Percentiles rank a stretch among this genome's conserved stretches.
These are phyloP conservation scores for Leucophenga maculata DNA, from an alignment of 2,888 invertebrate species.

Conservation along the genomic window DNA sequence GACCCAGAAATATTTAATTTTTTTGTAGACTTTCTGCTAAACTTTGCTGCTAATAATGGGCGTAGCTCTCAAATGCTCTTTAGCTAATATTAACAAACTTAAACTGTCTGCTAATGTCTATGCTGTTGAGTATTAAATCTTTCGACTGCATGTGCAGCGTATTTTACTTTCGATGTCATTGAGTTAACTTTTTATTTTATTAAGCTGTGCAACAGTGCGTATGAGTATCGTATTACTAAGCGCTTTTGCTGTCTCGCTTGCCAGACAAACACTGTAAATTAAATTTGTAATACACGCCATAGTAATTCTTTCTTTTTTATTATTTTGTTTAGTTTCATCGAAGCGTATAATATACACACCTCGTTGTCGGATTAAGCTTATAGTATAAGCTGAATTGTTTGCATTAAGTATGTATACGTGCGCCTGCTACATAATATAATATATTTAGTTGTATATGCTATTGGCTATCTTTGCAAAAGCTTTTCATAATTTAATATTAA, in stretches of 20 bases:
- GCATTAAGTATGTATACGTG: not conserved
- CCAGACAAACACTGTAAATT: constrained; percentile 8
- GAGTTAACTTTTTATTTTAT: not conserved
- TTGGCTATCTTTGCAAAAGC: too few species aligned
- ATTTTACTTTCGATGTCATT: not conserved
- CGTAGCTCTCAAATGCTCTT: too few species aligned
- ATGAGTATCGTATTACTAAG: constrained; percentile 22
- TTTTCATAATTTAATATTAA: too few species aligned
- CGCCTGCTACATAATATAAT: too few species aligned
- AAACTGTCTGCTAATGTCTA: too few species aligned
- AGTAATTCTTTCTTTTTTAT: not conserved
- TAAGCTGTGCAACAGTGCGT: constrained; percentile 9
- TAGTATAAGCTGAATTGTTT: constrained; percentile 10
- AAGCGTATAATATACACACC: constrained; percentile 21
- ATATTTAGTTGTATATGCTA: too few species aligned
- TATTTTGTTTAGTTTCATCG: not conserved
- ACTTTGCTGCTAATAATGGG: too few species aligned
- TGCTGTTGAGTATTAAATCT: too few species aligned
- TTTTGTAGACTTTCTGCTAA: too few species aligned
- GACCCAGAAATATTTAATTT: too few species aligned
- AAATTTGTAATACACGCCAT: not conserved
- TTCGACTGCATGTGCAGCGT: not conserved
- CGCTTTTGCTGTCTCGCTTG: not conserved
- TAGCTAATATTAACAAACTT: too few species aligned
- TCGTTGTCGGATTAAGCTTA: constrained; percentile 11